These are phyloP conservation scores for Peromyscus nudipes DNA, from an alignment of 2,797 vertebrate species.

Conservation along the genomic window DNA sequence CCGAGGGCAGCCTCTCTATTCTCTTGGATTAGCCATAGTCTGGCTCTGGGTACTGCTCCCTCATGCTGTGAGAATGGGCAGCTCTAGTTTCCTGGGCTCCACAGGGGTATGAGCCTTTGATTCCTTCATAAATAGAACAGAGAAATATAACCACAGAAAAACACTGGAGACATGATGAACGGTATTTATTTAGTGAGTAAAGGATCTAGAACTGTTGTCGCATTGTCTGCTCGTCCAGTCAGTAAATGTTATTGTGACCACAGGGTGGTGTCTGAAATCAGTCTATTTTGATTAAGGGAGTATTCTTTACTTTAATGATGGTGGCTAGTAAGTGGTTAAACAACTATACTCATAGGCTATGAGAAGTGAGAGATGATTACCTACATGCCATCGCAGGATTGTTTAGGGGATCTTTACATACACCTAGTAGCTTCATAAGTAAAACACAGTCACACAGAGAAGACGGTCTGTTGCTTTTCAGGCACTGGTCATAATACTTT, in stretches of 20 bases:
- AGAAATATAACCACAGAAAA: constrained; percentile 64
- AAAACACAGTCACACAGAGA: background rate
- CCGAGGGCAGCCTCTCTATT: rapidly evolving
- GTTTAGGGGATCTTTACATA: background rate
- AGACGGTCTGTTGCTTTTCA: background rate
- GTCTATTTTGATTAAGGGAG: constrained; percentile 1
- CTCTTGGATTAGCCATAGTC: background rate
- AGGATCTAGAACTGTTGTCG: constrained; percentile 67
- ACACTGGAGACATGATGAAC: constrained; percentile 31
- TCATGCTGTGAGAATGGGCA: constrained; percentile 60
- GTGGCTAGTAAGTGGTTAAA: background rate
- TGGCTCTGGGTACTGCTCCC: background rate
- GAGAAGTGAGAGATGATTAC: background rate
- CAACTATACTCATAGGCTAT: background rate
- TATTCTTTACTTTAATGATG: constrained; percentile 46
- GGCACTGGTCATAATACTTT: background rate
- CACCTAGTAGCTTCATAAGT: background rate
- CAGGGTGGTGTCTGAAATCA: constrained; percentile 10
- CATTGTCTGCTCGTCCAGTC: constrained; percentile 65
- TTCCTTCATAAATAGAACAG: constrained; percentile 77
- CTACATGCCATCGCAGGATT: background rate
- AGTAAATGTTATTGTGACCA: constrained; percentile 67
- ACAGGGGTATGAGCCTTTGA: background rate
- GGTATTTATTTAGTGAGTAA: constrained; percentile 73
- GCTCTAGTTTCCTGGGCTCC: background rate